These are phyloP conservation scores for Alligator sinensis DNA, from an alignment of 2,113 vertebrate genomes.

Conservation along the genomic window DNA sequence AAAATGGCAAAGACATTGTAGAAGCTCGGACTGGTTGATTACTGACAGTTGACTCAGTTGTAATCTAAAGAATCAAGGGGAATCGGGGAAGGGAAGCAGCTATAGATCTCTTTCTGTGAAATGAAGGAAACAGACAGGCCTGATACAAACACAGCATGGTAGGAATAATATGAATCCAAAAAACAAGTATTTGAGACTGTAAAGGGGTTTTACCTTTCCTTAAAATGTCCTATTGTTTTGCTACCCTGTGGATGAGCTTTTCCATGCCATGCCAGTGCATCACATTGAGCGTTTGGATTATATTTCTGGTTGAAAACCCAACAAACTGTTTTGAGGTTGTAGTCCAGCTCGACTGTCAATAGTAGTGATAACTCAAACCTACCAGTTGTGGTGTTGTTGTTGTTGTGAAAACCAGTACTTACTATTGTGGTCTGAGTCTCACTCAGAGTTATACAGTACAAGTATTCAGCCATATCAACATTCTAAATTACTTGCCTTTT, in stretches of 20 bases:
- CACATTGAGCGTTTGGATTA: neutral
- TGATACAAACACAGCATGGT: neutral
- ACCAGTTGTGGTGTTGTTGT: neutral
- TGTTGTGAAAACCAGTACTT: neutral
- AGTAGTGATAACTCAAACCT: neutral
- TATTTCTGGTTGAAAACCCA: neutral
- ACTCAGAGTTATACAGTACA: neutral
- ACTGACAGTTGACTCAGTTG: neutral
- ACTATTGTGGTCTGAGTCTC: neutral
- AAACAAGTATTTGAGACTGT: neutral
- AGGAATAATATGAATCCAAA: neutral
- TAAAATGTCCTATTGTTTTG: neutral
- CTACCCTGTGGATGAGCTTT: neutral
- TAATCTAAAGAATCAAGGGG: neutral
- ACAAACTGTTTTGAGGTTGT: neutral
- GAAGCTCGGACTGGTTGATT: neutral
- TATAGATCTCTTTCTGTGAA: neutral
- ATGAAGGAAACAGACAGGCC: neutral
- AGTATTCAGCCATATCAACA: neutral
- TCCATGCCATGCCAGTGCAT: neutral
- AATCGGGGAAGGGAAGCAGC: neutral
- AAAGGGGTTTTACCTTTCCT: neutral
- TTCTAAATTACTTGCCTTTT: neutral
- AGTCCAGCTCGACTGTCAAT: neutral
- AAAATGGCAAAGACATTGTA: neutral